Conservation (phyloP, 2,797 vertebrate species). For the Erpetoichthys calabaricus region DNA sequence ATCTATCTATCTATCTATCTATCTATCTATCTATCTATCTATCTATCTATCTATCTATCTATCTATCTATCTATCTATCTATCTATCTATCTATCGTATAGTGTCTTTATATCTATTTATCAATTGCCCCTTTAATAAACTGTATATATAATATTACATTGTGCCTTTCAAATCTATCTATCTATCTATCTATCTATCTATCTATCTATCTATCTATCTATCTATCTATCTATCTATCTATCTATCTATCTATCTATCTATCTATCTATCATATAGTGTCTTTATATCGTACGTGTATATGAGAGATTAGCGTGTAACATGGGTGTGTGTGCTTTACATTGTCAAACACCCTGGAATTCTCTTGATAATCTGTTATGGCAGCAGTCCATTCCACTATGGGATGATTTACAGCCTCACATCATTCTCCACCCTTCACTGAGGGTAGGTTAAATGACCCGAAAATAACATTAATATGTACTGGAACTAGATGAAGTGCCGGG, state of each 20-base stretch:
- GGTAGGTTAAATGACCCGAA: slow-evolving; percentile 55
- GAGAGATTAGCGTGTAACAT: too few species aligned
- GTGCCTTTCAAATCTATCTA: background rate
- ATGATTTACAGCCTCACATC: slow-evolving; percentile 51
- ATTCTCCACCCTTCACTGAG: slow-evolving; percentile 36
- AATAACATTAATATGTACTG: slow-evolving; percentile 49
- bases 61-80: too few species aligned
- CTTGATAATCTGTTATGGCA: slow-evolving; percentile 43
- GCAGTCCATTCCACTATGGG: slow-evolving; percentile 40
- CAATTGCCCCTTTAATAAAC: too few species aligned
- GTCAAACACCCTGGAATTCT: slow-evolving; percentile 42
- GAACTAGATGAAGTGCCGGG: slow-evolving; percentile 34
- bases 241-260: background rate
- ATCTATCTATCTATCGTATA: too few species aligned
- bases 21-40: too few species aligned
- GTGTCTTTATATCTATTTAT: background rate
- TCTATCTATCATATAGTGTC: too few species aligned
- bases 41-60: too few species aligned
- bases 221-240: too few species aligned
- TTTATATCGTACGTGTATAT: background rate
- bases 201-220: too few species aligned
- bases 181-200: too few species aligned
- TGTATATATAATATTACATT: background rate
- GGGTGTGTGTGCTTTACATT: slow-evolving; percentile 26
- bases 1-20: background rate